Evolutionary conservation across 2,888 invertebrate species (phyloP).

Genomic region (Uropetala carovei): DNA sequence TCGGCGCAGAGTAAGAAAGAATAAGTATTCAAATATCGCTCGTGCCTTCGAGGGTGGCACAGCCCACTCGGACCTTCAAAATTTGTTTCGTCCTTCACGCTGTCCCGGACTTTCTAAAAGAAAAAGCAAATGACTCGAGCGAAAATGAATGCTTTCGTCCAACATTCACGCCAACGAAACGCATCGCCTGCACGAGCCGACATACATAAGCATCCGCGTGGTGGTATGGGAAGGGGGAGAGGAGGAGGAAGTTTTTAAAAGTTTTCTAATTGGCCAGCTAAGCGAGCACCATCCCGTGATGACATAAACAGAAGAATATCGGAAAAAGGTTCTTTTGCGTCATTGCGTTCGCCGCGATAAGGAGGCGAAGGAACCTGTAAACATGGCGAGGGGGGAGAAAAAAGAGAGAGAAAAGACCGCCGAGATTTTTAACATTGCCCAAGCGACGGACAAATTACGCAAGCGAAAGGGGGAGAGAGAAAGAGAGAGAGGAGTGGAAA

Average conservation of each 20-base stretch:
- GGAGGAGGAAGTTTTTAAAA: background rate
- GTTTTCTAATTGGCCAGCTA: background rate
- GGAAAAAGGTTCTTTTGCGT: background rate
- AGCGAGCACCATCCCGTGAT: background rate
- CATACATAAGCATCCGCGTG: too few species aligned
- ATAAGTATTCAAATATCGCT: slow-evolving; percentile 22
- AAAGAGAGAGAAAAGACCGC: background rate
- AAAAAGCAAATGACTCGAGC: slow-evolving; percentile 11
- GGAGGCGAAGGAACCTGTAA: background rate
- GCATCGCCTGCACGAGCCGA: background rate
- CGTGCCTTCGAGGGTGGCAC: background rate
- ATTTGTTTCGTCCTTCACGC: background rate
- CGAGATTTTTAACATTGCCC: background rate
- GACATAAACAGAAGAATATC: background rate
- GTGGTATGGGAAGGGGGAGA: background rate
- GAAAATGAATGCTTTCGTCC: background rate
- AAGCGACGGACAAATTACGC: slow-evolving; percentile 3
- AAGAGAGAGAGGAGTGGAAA: background rate
- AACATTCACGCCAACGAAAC: background rate
- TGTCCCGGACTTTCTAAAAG: slow-evolving; percentile 1
- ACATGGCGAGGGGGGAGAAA: background rate
- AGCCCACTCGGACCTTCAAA: slow-evolving; percentile 16
- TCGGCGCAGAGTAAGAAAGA: background rate
- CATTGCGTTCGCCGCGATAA: background rate
- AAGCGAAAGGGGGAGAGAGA: background rate